Base-by-base conservation (phyloP, 2,888 invertebrate species). In the Leptinotarsa tumamoca region DNA sequence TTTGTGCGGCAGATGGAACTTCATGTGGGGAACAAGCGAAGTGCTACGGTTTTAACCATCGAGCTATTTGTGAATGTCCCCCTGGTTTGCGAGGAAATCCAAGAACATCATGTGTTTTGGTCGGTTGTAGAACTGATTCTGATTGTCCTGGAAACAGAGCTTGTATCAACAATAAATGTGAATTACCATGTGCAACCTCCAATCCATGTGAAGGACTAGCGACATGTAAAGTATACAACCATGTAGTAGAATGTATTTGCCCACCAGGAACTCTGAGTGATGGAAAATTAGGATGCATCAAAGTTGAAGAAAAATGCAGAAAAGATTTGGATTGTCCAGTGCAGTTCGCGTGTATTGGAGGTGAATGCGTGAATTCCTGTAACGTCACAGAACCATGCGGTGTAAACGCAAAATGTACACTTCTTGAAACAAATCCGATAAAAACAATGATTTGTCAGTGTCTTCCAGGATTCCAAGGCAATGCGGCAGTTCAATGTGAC, bases 401-500 rank as follows among this genome's bases (percentile, higher is more conserved):
- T 10, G 90, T 91, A 1, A 95, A 96, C 85, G 94, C 96, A 0
- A 90, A 92, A 75, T 96, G 96, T 85, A 93, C 92, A 78, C 94
- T 95, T 3, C 89, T 95, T 51, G 94, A 96, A 85, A 96, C 96
- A 0, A 89, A 93, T 69, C 96, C 96, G 14, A 94, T 97, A 0
- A 91, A 95, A 85, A 96, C 96, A 13, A 95, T 97, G 94, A 92
- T 95, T 78, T 97, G 97, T 85, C 94, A 95, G 88, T 97, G 97
- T 86, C 87, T 94, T 66, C 94, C 95, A 52, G 96, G 96, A 77
- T 96, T 94, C 86, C 93, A 93, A 88, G 97, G 97, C 87, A 95
- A 96, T 86, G 96, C 97, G 23, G 93, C 95, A 13, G 91, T 94
- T 14, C 93, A 94, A 85, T 97, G 97, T 85, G 94, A 95, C 82